These are phyloP conservation scores for Rhinophrynus dorsalis DNA, from an alignment of 2,797 vertebrate genomes.

Conservation along the genomic window DNA sequence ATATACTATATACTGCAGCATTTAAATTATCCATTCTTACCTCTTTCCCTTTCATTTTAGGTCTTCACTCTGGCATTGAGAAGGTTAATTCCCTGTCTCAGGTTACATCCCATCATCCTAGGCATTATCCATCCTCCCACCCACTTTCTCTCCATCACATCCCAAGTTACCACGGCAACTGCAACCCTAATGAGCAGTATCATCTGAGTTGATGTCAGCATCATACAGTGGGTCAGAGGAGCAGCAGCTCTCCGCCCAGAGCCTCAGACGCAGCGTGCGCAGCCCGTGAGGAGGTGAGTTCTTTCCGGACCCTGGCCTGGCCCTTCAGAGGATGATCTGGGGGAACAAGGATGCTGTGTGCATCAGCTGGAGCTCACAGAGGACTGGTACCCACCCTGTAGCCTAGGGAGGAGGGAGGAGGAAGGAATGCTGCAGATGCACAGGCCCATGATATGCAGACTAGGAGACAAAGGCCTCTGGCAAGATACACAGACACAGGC, in stretches of 20 bases:
- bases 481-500: background rate
- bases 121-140: slow-evolving; percentile 21
- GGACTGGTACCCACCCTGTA: slow-evolving; percentile 37
- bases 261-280: slow-evolving; percentile 30
- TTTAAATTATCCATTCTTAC: too few species aligned
- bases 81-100: slow-evolving; percentile 21
- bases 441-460: slow-evolving; percentile 8
- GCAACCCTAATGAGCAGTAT: slow-evolving; percentile 89
- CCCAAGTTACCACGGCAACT: slow-evolving; percentile 91
- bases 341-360: background rate
- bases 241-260: slow-evolving; percentile 26
- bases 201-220: slow-evolving; percentile 87
- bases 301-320: background rate
- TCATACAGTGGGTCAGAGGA: slow-evolving; percentile 81
- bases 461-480: slow-evolving; percentile 38
- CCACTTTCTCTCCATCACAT: slow-evolving; percentile 75
- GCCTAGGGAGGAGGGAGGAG: slow-evolving; percentile 24
- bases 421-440: slow-evolving; percentile 29
- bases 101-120: slow-evolving; percentile 43
- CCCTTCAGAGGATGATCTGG: background rate
- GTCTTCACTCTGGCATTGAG: background rate
- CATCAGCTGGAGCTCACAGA: background rate
- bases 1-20: too few species aligned
- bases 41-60: too few species aligned
- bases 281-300: slow-evolving; percentile 40